Evolutionary conservation across 2,797 vertebrate genomes (phyloP), one percentile per base, ranked within the genome.

Genomic region (Limnodromus scolopaceus): DNA sequence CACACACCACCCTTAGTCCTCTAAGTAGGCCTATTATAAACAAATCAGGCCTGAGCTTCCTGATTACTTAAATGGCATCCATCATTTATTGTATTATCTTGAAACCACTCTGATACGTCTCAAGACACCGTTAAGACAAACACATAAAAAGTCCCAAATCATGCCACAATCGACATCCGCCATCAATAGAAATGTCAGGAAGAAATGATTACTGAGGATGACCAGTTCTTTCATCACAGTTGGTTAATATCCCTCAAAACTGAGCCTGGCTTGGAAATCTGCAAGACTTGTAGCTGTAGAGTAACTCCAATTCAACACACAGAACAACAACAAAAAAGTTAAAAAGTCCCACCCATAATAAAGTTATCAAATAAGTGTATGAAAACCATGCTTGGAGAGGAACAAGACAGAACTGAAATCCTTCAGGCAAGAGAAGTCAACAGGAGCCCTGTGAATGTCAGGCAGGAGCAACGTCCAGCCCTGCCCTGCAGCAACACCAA

Each of bases 321-420:
- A 23, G 14, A n/a, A n/a, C 1, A 58, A 2, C 25, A 34, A 48
- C 7, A 34, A 65, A 13, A 32, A 3, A 2, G 28, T 2, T 6
- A 38, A 61, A 32, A 27, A 77, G 4, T 0, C 16, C 20, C 15
- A 69, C 11, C 5, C 39, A 13, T 27, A 63, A 36, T 4, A n/a
- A 83, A 55, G 8, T 24, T 53, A 38, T 11, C 22, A 43, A 36
- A 0, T n/a, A 57, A 74, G 38, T 1, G 0, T 5, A 74, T 2
- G 4, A 84, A 51, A 87, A 46, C 17, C 46, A 10, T 19, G 12
- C 43, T 51, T 43, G 45, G 27, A 68, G 10, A 6, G 5, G 9
- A 79, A 66, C 16, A 15, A 43, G 11, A 66, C 24, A 60, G 39
- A 58, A 77, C 11, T 13, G 12, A 81, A 72, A 71, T 25, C 39